Base-by-base conservation (phyloP, 1,140 invertebrate genomes). In the Drosophila pallidifrons region DNA sequence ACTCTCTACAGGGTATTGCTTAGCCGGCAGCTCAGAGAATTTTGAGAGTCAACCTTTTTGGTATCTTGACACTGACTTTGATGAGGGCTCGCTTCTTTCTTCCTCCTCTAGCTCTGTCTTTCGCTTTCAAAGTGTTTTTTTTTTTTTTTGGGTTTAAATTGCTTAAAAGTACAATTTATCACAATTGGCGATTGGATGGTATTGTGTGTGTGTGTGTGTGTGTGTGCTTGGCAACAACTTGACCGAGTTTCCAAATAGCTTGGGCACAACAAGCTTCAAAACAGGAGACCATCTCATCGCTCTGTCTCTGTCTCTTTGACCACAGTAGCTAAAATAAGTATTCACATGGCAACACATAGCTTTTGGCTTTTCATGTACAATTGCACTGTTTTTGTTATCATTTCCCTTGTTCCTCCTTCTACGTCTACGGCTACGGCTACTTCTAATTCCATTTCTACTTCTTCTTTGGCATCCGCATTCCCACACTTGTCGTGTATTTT, bases 141-240 rank as follows among this genome's bases (percentile, higher is more conserved):
- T 20, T 38, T 46, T 73, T 64, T 57, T 67, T 59, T 65, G 51
- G 72, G 73, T 65, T 88, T 77, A 80, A 88, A 88, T 88, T 88
- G 83, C 83, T 88, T 82, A 75, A 88, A 88, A 88, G 82, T 88
- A 88, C 83, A 81, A 88, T 88, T 88, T 88, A 88, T 88, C 83
- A 88, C 83, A 88, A 88, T 88, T 88, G 83, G 74, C 85, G 83
- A 88, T 88, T 88, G 83, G 83, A 72, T 70, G 65, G 61, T 68
- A 72, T 79, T 51, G 64, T 63, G 71, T 59, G n/a, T 45, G 16
- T 49, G 15, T 49, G 15, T 49, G 5, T 69, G 8, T 60, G 28
- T 60, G 25, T 47, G 15, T 46, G 41, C 49, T 35, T 71, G 70
- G 51, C 68, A 77, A 60, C 69, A 73, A 77, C 74, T 76, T 76